A percentile compares a stretch with the other conserved stretches of the same genome.
Conservation (phyloP, 35 echinoderm and acorn worm genomes). For the Lytechinus variegatus region DNA sequence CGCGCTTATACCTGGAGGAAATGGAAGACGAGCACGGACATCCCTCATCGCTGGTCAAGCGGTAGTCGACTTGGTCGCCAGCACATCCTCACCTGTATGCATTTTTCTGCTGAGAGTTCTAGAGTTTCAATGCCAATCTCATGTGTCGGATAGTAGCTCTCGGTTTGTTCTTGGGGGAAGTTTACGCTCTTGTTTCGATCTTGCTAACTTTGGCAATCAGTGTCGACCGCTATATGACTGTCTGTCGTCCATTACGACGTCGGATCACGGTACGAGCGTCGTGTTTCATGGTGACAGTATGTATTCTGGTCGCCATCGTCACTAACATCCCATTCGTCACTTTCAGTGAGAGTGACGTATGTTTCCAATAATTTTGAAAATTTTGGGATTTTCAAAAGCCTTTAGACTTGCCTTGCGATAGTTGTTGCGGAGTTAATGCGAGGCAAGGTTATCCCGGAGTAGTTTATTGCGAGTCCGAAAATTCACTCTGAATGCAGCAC, state of each 20-base stretch:
- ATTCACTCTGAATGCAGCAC: no score
- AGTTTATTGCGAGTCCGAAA: no score
- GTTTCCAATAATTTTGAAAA: no score
- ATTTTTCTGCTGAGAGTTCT: background rate
- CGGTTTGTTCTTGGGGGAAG: no score
- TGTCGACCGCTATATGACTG: constrained; percentile 37
- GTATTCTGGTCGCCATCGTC: background rate
- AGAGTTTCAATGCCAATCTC: background rate
- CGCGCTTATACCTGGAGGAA: background rate
- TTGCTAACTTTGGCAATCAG: background rate
- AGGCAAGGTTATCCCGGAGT: no score
- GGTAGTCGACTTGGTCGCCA: constrained; percentile 7
- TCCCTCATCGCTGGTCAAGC: constrained; percentile 8
- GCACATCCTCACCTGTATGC: background rate
- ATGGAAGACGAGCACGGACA: constrained; percentile 27
- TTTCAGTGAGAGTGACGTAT: no score
- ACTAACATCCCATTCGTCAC: background rate
- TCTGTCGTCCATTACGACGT: constrained; percentile 25
- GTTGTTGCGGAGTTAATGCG: no score
- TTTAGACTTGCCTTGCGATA: no score
- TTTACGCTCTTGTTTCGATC: background rate
- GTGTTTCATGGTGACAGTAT: background rate
- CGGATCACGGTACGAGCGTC: background rate
- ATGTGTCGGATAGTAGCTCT: background rate
- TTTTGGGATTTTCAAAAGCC: no score